Percentiles rank a stretch among this genome's conserved stretches.
These are phyloP conservation scores for Drosophila nr. fundita DNA, from an alignment of 2,888 invertebrate species.

Conservation along the genomic window DNA sequence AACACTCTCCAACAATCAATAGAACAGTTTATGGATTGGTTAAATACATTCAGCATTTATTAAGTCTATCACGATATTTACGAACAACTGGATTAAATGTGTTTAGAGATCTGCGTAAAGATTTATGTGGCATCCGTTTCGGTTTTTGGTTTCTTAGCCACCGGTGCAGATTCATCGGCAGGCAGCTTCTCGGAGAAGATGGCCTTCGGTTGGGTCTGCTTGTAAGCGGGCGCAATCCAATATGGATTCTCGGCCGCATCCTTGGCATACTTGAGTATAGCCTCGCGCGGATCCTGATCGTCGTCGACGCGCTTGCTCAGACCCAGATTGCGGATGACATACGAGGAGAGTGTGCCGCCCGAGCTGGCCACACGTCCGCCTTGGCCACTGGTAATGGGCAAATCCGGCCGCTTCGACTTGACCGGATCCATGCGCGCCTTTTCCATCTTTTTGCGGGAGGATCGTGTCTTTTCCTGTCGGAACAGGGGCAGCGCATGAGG, in stretches of 20 bases:
- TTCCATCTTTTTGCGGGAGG: constrained; percentile 95
- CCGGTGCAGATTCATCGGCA: constrained; percentile 66
- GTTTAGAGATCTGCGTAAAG: background rate
- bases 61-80: background rate
- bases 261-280: constrained; percentile 96
- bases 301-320: constrained; percentile 96
- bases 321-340: constrained; percentile 97
- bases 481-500: constrained; percentile 98
- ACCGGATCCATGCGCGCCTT: constrained; percentile 95
- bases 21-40: background rate
- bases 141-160: constrained; percentile 82
- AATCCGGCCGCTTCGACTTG: constrained; percentile 92
- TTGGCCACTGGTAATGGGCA: constrained; percentile 95
- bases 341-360: constrained; percentile 96
- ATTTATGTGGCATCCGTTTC: constrained; percentile 53
- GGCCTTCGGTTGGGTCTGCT: constrained; percentile 93
- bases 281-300: constrained; percentile 97
- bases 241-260: constrained; percentile 98
- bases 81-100: background rate
- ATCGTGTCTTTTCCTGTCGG: constrained; percentile 94
- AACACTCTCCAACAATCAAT: background rate
- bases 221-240: constrained; percentile 97
- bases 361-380: constrained; percentile 97
- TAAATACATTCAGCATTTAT: constrained; percentile 3
- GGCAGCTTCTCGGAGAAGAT: constrained; percentile 88